Evolutionary conservation across 2,113 vertebrate species (phyloP).

Genomic region (Sterrhoptilus dennistouni): DNA sequence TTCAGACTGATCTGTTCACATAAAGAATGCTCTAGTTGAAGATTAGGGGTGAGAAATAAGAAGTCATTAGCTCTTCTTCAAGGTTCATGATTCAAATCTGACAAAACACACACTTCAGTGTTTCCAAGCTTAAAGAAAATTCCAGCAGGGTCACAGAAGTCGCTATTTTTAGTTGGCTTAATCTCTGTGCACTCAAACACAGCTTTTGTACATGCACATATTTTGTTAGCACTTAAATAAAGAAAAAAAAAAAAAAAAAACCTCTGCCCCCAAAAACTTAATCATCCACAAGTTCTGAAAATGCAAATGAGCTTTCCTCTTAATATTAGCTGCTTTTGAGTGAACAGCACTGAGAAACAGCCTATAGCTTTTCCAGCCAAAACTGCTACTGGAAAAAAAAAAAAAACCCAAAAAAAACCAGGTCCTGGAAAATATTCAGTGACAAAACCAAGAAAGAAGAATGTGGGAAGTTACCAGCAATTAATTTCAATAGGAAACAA

Average conservation of each 20-base stretch:
- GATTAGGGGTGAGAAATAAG: slow-evolving; percentile 54
- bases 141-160: slow-evolving; percentile 68
- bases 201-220: slow-evolving; percentile 38
- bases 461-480: slow-evolving; percentile 37
- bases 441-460: not conserved
- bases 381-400: not conserved
- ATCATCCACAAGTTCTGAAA: slow-evolving; percentile 6
- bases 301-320: not conserved
- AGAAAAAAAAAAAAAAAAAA: not conserved
- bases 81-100: slow-evolving; percentile 71
- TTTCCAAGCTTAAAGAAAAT: slow-evolving; percentile 76
- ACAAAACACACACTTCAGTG: slow-evolving; percentile 76
- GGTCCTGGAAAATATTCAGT: slow-evolving; percentile 59
- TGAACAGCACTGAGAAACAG: not conserved
- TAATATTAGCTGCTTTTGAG: slow-evolving; percentile 14
- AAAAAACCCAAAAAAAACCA: not conserved
- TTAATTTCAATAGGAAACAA: slow-evolving; percentile 24
- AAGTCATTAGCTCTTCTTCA: slow-evolving; percentile 73
- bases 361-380: not conserved
- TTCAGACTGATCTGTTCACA: slow-evolving; percentile 3
- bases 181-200: slow-evolving; percentile 53
- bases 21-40: slow-evolving; percentile 20
- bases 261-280: not conserved
- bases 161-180: slow-evolving; percentile 74
- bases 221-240: slow-evolving; percentile 22